These are phyloP conservation scores for Ceratoteleas bidentatus DNA, from an alignment of 1,140 invertebrate genomes.

Conservation along the genomic window DNA sequence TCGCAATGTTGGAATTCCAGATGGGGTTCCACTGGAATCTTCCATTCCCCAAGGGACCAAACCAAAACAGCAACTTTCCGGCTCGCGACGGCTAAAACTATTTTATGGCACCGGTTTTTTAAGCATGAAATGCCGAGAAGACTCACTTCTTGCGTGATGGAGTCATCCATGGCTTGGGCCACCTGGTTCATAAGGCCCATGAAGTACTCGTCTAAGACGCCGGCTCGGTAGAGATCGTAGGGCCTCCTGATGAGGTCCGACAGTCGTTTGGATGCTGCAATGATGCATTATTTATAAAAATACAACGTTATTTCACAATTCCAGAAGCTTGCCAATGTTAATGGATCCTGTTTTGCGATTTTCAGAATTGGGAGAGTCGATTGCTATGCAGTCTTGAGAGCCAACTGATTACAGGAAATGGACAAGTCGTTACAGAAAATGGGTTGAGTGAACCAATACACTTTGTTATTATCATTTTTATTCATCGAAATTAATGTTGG, in stretches of 20 bases:
- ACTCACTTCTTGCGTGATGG: conserved; percentile 92
- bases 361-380: not conserved
- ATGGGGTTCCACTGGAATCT: no score
- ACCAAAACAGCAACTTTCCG: conserved; percentile 41
- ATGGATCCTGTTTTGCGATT: not conserved
- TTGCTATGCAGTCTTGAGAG: no score
- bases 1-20: no score
- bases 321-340: not conserved
- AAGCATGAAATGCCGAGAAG: not conserved
- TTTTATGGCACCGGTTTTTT: conserved; percentile 36
- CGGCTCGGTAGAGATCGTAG: conserved; percentile 94
- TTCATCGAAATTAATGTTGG: conserved; percentile 30
- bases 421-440: not conserved
- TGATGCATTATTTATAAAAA: conserved; percentile 25
- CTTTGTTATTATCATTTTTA: conserved; percentile 17
- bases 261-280: conserved; percentile 91
- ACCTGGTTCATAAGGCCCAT: conserved; percentile 97
- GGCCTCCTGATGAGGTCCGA: conserved; percentile 93
- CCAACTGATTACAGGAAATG: not conserved
- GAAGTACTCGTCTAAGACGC: conserved; percentile 94
- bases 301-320: not conserved
- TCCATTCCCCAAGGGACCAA: no score
- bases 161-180: conserved; percentile 96
- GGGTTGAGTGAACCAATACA: not conserved
- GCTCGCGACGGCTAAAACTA: conserved; percentile 41